Percentiles rank a stretch among this genome's conserved stretches.
These are phyloP conservation scores for Copsychus sechellarum DNA, from an alignment of 2,113 vertebrate genomes.

Conservation along the genomic window DNA sequence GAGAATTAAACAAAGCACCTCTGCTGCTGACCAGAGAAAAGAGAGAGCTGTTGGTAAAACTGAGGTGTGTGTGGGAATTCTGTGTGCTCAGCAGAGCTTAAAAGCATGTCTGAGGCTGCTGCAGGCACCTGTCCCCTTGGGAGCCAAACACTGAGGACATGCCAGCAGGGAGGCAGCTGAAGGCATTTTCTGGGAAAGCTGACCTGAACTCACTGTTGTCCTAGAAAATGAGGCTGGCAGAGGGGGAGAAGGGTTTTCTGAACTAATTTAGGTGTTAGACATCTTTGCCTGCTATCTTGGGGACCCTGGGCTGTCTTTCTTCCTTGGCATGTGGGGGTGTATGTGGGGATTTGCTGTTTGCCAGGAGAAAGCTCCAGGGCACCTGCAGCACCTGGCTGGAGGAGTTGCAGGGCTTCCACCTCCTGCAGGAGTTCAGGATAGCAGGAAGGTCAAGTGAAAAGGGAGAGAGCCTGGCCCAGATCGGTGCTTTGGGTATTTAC, in stretches of 20 bases:
- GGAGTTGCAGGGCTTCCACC: not conserved
- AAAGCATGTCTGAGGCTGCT: not conserved
- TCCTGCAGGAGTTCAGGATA: not conserved
- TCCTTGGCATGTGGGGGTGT: not conserved
- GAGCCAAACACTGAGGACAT: not conserved
- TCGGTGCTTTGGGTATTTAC: accelerated
- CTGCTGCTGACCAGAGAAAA: not conserved
- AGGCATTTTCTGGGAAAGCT: not conserved
- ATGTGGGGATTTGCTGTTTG: accelerated
- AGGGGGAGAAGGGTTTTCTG: not conserved
- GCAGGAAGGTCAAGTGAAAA: not conserved
- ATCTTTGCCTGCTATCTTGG: not conserved
- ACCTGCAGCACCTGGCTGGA: not conserved
- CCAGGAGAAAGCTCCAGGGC: not conserved
- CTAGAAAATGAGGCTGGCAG: not conserved
- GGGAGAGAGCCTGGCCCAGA: no score
- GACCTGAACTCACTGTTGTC: not conserved
- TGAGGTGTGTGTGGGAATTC: not conserved
- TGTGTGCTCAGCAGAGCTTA: not conserved
- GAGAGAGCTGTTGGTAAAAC: not conserved
- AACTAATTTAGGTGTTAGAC: not conserved
- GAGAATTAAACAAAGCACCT: not conserved
- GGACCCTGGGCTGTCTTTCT: not conserved
- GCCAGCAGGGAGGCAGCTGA: not conserved
- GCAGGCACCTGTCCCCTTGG: not conserved